These are phyloP conservation scores for Neosalanx taihuensis DNA, from an alignment of 2,797 vertebrate species.

Conservation along the genomic window DNA sequence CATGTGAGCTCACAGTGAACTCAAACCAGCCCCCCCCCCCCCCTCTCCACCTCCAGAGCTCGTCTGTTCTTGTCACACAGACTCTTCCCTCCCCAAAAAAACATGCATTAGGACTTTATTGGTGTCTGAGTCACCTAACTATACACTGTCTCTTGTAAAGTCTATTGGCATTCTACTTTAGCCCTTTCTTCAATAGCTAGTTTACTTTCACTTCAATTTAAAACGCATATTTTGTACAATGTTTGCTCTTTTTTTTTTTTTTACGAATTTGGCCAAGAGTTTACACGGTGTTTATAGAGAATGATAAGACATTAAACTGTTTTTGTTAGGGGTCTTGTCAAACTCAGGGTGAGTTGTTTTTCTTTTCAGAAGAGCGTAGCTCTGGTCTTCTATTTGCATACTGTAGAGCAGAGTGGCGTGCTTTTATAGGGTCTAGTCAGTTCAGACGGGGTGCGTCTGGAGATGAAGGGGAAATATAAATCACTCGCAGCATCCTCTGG, in stretches of 20 bases:
- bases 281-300: too few relatives aligned
- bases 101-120: too few relatives aligned
- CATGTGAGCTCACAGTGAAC: constrained; percentile 38
- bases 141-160: background rate
- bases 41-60: constrained; percentile 36
- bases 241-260: too few relatives aligned
- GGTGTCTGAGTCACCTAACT: background rate
- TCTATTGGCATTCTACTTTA: background rate
- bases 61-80: constrained; percentile 13
- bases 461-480: constrained; percentile 9
- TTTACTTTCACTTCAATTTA: too few relatives aligned
- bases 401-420: background rate
- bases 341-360: background rate
- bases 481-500: background rate
- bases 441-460: background rate
- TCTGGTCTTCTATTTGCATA: constrained; percentile 6
- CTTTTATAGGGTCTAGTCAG: background rate
- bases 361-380: background rate
- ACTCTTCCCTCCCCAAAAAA: constrained; percentile 12
- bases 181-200: too few relatives aligned
- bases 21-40: constrained; percentile 39
- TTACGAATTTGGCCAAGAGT: too few relatives aligned
- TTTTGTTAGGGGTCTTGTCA: background rate
- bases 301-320: too few relatives aligned
- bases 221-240: too few relatives aligned